Evolutionary conservation across 2,797 vertebrate genomes (phyloP).

Genomic region (Catamblyrhynchus diadema): DNA sequence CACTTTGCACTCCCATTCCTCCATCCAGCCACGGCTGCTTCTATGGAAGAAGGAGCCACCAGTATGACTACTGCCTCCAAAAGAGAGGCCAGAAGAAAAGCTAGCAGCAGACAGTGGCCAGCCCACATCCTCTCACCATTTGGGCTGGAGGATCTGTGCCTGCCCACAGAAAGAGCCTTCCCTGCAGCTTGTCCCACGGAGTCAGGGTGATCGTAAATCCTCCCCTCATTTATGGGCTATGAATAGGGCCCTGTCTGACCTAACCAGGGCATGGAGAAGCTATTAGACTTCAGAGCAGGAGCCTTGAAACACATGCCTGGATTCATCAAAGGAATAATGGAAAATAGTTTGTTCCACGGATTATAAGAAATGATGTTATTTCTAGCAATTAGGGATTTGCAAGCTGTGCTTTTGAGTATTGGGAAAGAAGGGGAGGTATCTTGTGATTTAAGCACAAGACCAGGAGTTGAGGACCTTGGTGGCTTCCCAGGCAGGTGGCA

Average conservation of each 20-base stretch:
- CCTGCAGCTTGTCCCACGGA: slow-evolving; percentile 47
- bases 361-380: slow-evolving; percentile 37
- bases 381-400: slow-evolving; percentile 34
- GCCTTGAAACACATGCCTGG: slow-evolving; percentile 46
- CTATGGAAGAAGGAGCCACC: neutral
- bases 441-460: neutral
- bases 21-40: neutral
- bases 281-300: slow-evolving; percentile 53
- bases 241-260: slow-evolving; percentile 66
- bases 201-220: slow-evolving; percentile 42
- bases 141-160: neutral
- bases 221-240: slow-evolving; percentile 36
- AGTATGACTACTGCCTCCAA: neutral
- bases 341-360: slow-evolving; percentile 43
- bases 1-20: accelerated
- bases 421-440: neutral
- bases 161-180: slow-evolving; percentile 35
- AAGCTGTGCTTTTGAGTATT: neutral
- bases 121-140: slow-evolving; percentile 20
- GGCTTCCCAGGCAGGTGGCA: neutral
- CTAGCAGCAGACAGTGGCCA: neutral
- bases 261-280: slow-evolving; percentile 62
- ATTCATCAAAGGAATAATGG: slow-evolving; percentile 62
- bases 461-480: neutral
- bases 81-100: slow-evolving; percentile 31